These are phyloP conservation scores for Piprites chloris DNA, from an alignment of 2,113 vertebrate genomes.

Conservation along the genomic window DNA sequence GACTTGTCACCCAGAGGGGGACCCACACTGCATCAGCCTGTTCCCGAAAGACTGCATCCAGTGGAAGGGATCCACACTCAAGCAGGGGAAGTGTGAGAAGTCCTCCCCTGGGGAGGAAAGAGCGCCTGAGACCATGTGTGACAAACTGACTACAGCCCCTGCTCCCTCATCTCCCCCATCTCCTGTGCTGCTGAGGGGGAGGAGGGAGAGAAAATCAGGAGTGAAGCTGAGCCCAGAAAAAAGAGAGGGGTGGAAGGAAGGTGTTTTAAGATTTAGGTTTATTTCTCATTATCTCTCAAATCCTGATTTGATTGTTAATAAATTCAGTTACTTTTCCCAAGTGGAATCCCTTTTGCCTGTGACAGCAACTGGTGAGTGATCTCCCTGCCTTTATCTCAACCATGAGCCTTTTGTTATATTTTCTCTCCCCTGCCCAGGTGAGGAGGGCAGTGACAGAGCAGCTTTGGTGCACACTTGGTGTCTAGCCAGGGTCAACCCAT, in stretches of 20 bases:
- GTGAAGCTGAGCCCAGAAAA: background rate
- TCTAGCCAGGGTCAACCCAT: background rate
- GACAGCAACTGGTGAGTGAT: background rate
- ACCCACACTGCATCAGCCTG: background rate
- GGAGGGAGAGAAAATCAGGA: background rate
- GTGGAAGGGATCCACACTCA: background rate
- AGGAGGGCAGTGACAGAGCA: background rate
- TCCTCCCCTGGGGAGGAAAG: background rate
- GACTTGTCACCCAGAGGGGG: background rate
- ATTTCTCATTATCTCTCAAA: background rate
- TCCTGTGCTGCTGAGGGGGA: background rate
- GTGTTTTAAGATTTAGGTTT: background rate
- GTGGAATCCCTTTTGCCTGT: background rate
- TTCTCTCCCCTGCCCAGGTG: background rate
- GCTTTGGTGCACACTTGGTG: background rate
- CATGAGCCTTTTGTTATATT: background rate
- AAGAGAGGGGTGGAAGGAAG: background rate
- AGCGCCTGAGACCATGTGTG: background rate
- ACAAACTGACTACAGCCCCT: background rate
- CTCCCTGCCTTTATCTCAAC: background rate
- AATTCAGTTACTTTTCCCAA: background rate
- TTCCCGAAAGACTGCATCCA: background rate
- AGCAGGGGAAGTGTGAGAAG: background rate
- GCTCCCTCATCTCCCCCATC: no score
- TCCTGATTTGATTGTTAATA: background rate